phyloP scores from a whole-genome alignment of 2,797 vertebrate genomes.

The Acestrorhynchus altus region DNA sequence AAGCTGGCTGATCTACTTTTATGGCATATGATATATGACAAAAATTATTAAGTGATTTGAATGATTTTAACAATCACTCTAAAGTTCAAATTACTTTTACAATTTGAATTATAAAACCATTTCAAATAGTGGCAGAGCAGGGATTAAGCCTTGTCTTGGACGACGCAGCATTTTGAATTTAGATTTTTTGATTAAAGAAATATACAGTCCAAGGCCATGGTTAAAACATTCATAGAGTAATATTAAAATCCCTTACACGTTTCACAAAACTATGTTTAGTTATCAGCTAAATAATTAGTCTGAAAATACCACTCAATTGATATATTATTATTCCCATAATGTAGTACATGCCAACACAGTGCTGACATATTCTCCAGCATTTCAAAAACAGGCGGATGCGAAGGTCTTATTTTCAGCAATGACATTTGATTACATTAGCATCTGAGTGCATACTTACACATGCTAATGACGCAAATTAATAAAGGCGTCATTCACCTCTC shows the following conservation, averaged over 20 bases:
- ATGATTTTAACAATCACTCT: not conserved
- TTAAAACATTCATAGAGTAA: too few relatives aligned
- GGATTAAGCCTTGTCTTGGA: too few relatives aligned
- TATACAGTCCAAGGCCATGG: too few relatives aligned
- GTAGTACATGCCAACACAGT: not conserved
- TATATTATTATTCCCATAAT: not conserved
- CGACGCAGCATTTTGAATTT: too few relatives aligned
- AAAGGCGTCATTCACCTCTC: conserved; percentile 5
- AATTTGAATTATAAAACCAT: not conserved
- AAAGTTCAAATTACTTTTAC: not conserved
- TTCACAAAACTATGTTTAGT: not conserved
- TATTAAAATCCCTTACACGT: too few relatives aligned
- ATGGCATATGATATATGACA: not conserved
- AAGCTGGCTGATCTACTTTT: not conserved
- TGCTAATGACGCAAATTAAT: conserved; percentile 31
- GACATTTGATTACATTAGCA: conserved; percentile 63
- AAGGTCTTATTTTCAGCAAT: conserved; percentile 49
- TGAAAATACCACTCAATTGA: not conserved
- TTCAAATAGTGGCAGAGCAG: too few relatives aligned
- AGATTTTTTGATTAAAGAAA: too few relatives aligned
- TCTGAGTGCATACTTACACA: conserved; percentile 49
- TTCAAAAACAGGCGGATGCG: conserved; percentile 48
- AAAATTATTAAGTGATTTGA: not conserved
- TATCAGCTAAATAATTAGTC: not conserved
- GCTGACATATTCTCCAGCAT: not conserved